A percentile compares a stretch with the other conserved stretches of the same genome.
phyloP scores from a whole-genome alignment of 2,888 invertebrate species.

The Caenorhabditis uteleia region DNA sequence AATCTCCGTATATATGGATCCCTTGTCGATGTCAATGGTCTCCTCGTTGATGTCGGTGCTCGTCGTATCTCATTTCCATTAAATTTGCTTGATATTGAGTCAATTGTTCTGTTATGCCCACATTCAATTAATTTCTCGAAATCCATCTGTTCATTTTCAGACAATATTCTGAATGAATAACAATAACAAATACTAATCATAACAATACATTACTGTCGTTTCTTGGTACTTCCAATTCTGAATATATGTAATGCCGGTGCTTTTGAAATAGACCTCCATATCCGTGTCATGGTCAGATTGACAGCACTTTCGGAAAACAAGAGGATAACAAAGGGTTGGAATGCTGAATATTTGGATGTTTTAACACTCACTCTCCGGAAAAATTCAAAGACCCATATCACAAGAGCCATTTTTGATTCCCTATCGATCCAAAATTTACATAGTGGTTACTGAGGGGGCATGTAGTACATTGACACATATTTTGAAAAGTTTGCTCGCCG shows the following conservation, averaged over 20 bases:
- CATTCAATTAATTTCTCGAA: slow-evolving; percentile 38
- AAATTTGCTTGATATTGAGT: slow-evolving; percentile 21
- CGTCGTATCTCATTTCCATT: slow-evolving; percentile 30
- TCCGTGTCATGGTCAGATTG: slow-evolving; percentile 21
- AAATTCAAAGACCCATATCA: too few species aligned
- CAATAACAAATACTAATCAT: too few species aligned
- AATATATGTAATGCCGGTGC: slow-evolving; percentile 40
- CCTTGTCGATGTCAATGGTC: slow-evolving; percentile 27
- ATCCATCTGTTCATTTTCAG: slow-evolving; percentile 22
- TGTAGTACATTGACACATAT: too few species aligned
- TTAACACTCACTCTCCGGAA: background rate
- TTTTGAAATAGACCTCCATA: slow-evolving; percentile 38
- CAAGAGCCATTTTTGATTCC: too few species aligned
- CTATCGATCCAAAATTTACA: too few species aligned
- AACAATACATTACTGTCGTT: slow-evolving; percentile 6
- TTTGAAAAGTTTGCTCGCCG: too few species aligned
- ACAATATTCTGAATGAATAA: slow-evolving; percentile 20
- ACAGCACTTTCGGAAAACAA: slow-evolving; percentile 41
- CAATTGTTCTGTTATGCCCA: slow-evolving; percentile 14
- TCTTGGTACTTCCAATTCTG: slow-evolving; percentile 38
- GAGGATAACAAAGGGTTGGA: slow-evolving; percentile 41
- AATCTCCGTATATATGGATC: slow-evolving; percentile 30
- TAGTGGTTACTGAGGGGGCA: too few species aligned
- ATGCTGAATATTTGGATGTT: slow-evolving; percentile 12
- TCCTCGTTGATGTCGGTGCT: slow-evolving; percentile 10